Base-by-base conservation (phyloP, 2,113 vertebrate genomes). In the Ptychochromis oligacanthus region DNA sequence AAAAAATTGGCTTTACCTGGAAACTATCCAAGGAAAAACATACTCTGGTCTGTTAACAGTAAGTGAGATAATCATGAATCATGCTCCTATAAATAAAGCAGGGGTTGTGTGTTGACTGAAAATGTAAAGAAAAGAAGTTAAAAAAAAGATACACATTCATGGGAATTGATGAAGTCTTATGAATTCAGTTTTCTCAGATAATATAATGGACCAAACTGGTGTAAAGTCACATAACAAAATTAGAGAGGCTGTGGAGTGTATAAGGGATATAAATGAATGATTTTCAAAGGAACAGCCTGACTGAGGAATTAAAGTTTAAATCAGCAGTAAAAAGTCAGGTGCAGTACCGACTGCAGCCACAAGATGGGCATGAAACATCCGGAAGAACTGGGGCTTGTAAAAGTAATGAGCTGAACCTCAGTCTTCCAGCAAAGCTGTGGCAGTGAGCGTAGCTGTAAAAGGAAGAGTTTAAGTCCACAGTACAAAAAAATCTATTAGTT, bases 291-390 rank as follows among this genome's bases (percentile, higher is more conserved):
- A 18, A 56, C 5, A 55, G 7, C 54, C 18, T 36, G 36, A 36
- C 28, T 31, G 28, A 31, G 36, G 36, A 36, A 6, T 36, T 36
- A 6, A 36, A 36, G 36, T 8, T 36, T 36, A 36, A 36, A 36
- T 4, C 28, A 31, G 28, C 28, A 31, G 18, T 18, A 54, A 77
- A 14, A 59, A 18, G 60, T 36, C 18, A 36, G 7, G 11, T 24
- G 77, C 74, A 77, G 36, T 61, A 77, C 20, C 26, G 17, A 3
- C 31, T 84, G 17, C 43, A 55, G 75, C 61, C 89, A 84, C 78
- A 67, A 4, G 79, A 43, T 59, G 79, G 70, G 58, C 3, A 43
- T 61, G n/a, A 77, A 77, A 2, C 18, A 20, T 26, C 36, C 34
- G n/a, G n/a, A 28, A 10, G 2, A 34, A 18, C 8, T 12, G n/a